A percentile compares a stretch with the other conserved stretches of the same genome.
These are phyloP conservation scores for Digitonthophagus gazella DNA, from an alignment of 2,888 invertebrate species.

Conservation along the genomic window DNA sequence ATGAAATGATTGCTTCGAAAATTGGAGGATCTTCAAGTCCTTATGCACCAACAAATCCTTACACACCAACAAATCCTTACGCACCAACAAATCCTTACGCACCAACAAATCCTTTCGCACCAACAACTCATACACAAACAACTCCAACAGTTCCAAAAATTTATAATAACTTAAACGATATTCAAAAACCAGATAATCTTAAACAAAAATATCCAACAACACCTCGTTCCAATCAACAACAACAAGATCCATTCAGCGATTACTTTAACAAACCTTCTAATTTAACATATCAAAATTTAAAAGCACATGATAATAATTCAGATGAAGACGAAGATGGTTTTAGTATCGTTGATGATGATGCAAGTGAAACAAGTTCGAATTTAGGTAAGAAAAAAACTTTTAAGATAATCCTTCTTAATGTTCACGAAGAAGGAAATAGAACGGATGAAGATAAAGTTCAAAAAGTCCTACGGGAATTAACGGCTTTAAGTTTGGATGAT, in stretches of 20 bases:
- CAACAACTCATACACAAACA: too few relatives aligned
- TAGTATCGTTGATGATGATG: conserved; percentile 1
- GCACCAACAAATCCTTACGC: neutral
- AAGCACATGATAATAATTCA: neutral
- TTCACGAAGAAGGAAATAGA: neutral
- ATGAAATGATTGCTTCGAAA: conserved; percentile 10
- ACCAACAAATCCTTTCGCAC: too few relatives aligned
- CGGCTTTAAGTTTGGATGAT: conserved; percentile 1
- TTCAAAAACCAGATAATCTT: neutral
- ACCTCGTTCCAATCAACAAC: neutral
- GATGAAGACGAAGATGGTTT: neutral
- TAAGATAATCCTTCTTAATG: neutral
- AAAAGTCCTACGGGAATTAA: neutral
- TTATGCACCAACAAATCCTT: neutral
- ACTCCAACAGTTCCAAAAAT: neutral
- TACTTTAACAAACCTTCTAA: neutral
- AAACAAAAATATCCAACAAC: neutral
- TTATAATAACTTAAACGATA: neutral
- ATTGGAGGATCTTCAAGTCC: neutral
- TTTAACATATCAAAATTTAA: neutral
- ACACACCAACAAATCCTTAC: neutral
- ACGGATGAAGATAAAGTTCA: neutral
- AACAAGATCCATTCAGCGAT: neutral
- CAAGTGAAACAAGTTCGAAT: neutral
- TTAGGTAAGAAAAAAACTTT: neutral